Evolutionary conservation across 2,888 invertebrate species (phyloP).

Genomic region (Nymphalis polychloros): DNA sequence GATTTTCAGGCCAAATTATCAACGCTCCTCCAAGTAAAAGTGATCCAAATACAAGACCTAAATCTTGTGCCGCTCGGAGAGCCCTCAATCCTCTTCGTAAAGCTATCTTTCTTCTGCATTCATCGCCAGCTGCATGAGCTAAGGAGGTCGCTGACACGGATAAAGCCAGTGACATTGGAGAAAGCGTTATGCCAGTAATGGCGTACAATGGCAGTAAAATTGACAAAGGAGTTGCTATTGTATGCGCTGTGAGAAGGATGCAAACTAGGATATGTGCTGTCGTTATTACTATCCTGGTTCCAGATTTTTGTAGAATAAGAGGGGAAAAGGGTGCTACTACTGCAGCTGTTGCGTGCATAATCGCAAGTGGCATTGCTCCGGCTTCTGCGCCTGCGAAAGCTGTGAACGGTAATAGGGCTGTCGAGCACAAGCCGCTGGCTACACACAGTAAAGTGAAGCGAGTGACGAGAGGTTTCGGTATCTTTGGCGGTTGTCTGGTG

Average conservation of each 20-base stretch:
- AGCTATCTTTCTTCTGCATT: constrained; percentile 62
- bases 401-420: constrained; percentile 83
- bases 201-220: constrained; percentile 68
- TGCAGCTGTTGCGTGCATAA: constrained; percentile 83
- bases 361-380: constrained; percentile 84
- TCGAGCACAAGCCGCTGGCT: constrained; percentile 83
- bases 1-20: constrained; percentile 74
- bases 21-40: constrained; percentile 71
- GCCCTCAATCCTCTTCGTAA: constrained; percentile 69
- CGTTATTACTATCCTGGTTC: constrained; percentile 66
- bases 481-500: constrained; percentile 74
- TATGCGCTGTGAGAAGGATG: constrained; percentile 83
- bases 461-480: constrained; percentile 75
- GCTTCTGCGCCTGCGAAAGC: constrained; percentile 76
- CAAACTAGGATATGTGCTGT: constrained; percentile 80
- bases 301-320: constrained; percentile 69
- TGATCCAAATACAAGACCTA: constrained; percentile 70
- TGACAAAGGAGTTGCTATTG: constrained; percentile 63
- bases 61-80: constrained; percentile 71
- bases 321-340: constrained; percentile 77
- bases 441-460: constrained; percentile 80
- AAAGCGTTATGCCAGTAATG: constrained; percentile 80
- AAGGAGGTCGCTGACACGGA: constrained; percentile 82
- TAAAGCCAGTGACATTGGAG: constrained; percentile 81
- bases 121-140: constrained; percentile 79